Conservation (phyloP, 2,888 invertebrate species). For the Flexamia atlantica region DNA sequence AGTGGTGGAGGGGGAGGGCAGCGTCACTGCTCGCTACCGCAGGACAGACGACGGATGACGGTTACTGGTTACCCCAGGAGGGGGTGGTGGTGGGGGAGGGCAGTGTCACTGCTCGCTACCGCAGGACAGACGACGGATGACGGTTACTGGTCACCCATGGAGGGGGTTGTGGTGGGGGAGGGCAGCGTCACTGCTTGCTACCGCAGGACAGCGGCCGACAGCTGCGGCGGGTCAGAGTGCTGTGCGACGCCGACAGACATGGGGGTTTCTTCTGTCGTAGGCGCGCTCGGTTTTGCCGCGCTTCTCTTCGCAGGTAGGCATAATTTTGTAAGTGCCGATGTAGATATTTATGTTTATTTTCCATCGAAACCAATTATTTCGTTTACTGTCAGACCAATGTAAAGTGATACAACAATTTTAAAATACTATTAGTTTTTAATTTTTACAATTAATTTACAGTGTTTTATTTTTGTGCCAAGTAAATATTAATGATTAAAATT, state of each 20-base stretch:
- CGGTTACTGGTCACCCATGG: too few relatives aligned
- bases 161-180: neutral
- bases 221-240: neutral
- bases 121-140: too few relatives aligned
- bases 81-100: too few relatives aligned
- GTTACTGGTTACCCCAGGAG: too few relatives aligned
- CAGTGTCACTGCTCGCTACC: too few relatives aligned
- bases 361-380: neutral
- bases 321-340: neutral
- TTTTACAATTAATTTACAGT: neutral
- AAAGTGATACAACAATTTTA: neutral
- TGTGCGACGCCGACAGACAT: neutral
- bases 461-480: too few relatives aligned
- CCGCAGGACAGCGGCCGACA: neutral
- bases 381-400: neutral
- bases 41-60: too few relatives aligned
- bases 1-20: too few relatives aligned
- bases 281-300: conserved; percentile 5
- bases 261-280: neutral
- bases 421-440: neutral
- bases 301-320: neutral
- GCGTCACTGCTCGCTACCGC: too few relatives aligned
- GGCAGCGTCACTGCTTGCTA: neutral
- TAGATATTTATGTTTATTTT: neutral
- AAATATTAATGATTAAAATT: too few relatives aligned